phyloP scores from a whole-genome alignment of 2,797 vertebrate genomes.

The Dallia pectoralis region DNA sequence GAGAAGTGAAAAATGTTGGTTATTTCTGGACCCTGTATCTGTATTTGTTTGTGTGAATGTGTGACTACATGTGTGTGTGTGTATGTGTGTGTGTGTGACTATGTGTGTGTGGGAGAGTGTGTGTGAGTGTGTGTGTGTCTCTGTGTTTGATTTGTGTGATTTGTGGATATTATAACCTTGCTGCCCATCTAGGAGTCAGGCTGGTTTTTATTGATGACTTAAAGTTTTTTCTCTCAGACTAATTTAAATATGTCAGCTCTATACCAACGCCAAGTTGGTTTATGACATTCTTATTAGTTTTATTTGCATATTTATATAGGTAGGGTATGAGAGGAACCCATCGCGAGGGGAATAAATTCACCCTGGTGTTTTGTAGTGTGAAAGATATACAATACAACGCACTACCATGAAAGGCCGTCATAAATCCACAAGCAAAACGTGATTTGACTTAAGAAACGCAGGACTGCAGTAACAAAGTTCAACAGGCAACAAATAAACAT shows the following conservation, averaged over 20 bases:
- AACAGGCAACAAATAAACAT: conserved; percentile 36
- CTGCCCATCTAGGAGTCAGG: conserved; percentile 20
- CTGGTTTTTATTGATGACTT: conserved; percentile 45
- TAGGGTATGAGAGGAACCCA: conserved; percentile 10
- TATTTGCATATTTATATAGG: conserved; percentile 64
- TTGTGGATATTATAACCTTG: conserved; percentile 14
- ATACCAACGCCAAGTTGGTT: conserved; percentile 49
- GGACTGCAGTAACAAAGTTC: conserved; percentile 21
- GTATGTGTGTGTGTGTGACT: neutral
- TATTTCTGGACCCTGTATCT: too few species aligned
- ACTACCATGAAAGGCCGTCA: conserved; percentile 45
- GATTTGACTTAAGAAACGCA: conserved; percentile 40
- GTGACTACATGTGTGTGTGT: too few species aligned
- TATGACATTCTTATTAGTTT: conserved; percentile 50
- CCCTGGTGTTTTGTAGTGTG: conserved; percentile 46
- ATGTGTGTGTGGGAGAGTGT: neutral
- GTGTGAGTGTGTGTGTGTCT: conserved; percentile 7
- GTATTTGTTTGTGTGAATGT: too few species aligned
- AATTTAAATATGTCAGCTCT: conserved; percentile 46
- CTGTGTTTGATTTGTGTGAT: too few species aligned
- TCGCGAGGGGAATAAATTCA: conserved; percentile 28
- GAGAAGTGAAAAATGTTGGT: too few species aligned
- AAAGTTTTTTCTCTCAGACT: conserved; percentile 4
- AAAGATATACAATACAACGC: conserved; percentile 55
- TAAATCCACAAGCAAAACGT: conserved; percentile 51